A percentile compares a stretch with the other conserved stretches of the same genome.
Conservation (phyloP, 2,797 vertebrate species). For the Poeciliopsis presidionis region DNA sequence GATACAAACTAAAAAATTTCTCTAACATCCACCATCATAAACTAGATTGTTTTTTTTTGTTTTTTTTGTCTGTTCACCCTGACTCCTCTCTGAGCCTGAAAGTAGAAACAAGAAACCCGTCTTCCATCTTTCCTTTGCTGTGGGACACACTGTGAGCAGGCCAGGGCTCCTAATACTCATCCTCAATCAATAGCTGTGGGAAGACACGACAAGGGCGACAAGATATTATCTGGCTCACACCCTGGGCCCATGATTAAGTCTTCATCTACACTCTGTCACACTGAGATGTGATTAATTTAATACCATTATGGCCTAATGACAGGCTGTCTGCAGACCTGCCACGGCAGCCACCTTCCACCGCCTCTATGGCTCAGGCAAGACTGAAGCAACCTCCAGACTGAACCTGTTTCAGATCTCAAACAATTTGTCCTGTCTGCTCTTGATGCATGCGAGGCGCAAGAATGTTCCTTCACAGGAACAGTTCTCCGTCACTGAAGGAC, state of each 20-base stretch:
- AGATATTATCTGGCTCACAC: constrained; percentile 88
- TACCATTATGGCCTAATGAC: constrained; percentile 88
- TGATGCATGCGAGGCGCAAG: constrained; percentile 43
- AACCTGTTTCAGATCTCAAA: constrained; percentile 47
- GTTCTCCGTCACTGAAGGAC: constrained; percentile 48
- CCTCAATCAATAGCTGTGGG: constrained; percentile 84
- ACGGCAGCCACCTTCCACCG: constrained; percentile 59
- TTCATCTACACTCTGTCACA: constrained; percentile 86
- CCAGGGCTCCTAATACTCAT: constrained; percentile 80
- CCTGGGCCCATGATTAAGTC: constrained; percentile 86
- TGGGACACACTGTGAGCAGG: constrained; percentile 70
- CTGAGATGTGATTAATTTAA: constrained; percentile 87
- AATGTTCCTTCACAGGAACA: constrained; percentile 60
- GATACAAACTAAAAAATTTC: constrained; percentile 16
- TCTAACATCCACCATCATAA: constrained; percentile 17
- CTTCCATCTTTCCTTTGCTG: constrained; percentile 61
- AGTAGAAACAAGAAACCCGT: constrained; percentile 40
- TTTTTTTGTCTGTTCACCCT: constrained; percentile 23
- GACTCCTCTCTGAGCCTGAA: constrained; percentile 23
- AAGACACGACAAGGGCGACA: constrained; percentile 86
- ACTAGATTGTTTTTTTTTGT: background rate
- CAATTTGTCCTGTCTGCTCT: constrained; percentile 36
- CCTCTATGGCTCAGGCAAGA: constrained; percentile 47
- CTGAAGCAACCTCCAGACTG: constrained; percentile 54
- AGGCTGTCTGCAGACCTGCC: constrained; percentile 82